Evolutionary conservation across 64 coral and sea anemone species (phyloP), one percentile per base, ranked within the genome.

Genomic region (Montipora sp.): DNA sequence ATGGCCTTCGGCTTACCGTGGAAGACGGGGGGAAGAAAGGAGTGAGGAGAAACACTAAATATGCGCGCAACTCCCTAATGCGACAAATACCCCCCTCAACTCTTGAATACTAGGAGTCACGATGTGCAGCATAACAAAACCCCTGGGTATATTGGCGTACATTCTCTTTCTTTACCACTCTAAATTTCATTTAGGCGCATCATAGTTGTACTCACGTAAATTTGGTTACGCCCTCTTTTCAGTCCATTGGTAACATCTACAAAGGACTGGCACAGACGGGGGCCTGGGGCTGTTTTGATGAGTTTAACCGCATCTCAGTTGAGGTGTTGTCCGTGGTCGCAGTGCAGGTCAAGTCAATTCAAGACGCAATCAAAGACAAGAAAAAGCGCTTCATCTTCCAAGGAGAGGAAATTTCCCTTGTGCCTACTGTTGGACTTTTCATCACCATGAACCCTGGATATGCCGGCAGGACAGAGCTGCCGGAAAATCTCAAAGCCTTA

Each of bases 381-480:
- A 98, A 98, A 66, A 92, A 98, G 59, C 91, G 97, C 36, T 98
- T 98, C 50, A 98, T 98, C 67, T 98, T 98, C 84, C 97, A 98
- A 92, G 97, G 97, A 12, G 97, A 98, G 69, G 97, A 98, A 1
- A 98, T 98, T 73, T 93, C 78, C 3, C 87, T 98, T 48, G 94
- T 98, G 57, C 97, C 97, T 8, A 96, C 94, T 58, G 97, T 98
- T 73, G 97, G 97, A 22, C 82, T 98, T 19, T 98, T 98, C 49
- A 98, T 98, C 88, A 98, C 97, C 75, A 98, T 98, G 97, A 98
- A 98, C 61, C 97, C 97, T 71, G 97, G 97, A 46, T 98, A 98
- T 59, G 97, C 97, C 23, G 97, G 97, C 7, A 91, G 97, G 58
- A 98, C 97, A 45, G 97, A 98, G 61, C 77, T 98, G 75, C 97